Conservation (phyloP, 1,140 invertebrate genomes). For the Plectrocnemia conspersa region DNA sequence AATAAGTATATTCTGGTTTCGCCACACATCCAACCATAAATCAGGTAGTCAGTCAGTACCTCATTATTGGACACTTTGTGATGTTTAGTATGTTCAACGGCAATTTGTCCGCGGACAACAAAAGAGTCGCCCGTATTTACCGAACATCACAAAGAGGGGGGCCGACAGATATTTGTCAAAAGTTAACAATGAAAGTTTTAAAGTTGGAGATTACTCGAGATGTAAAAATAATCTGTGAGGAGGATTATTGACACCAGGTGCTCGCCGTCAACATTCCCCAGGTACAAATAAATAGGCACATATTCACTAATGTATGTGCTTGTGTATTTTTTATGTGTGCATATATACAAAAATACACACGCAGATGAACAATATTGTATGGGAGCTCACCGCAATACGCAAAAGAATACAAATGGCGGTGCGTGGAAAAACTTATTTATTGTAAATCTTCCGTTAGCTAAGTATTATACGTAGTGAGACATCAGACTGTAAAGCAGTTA, state of each 20-base stretch:
- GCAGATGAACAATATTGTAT: neutral
- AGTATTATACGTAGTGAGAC: no score
- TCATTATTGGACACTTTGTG: conserved; percentile 4
- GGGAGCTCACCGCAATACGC: neutral
- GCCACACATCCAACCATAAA: no score
- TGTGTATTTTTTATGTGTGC: no score
- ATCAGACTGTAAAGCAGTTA: no score
- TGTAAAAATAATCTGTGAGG: conserved; percentile 23
- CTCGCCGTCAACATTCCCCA: conserved; percentile 4
- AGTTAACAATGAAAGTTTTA: conserved; percentile 31
- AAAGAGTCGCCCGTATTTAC: conserved; percentile 23
- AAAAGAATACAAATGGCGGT: neutral
- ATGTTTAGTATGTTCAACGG: neutral
- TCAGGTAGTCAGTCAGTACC: no score
- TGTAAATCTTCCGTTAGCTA: no score
- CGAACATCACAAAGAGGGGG: conserved; percentile 1
- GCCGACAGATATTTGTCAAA: conserved; percentile 13
- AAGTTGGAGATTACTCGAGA: conserved; percentile 30
- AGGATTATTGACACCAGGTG: conserved; percentile 26
- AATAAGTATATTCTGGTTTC: no score
- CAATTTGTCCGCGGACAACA: conserved; percentile 25
- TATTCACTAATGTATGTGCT: no score
- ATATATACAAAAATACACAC: neutral
- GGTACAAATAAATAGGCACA: no score
- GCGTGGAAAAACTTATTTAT: neutral